Evolutionary conservation across 1,140 invertebrate genomes (phyloP), one percentile per base, ranked within the genome.

Genomic region (Drosophila yakuba): DNA sequence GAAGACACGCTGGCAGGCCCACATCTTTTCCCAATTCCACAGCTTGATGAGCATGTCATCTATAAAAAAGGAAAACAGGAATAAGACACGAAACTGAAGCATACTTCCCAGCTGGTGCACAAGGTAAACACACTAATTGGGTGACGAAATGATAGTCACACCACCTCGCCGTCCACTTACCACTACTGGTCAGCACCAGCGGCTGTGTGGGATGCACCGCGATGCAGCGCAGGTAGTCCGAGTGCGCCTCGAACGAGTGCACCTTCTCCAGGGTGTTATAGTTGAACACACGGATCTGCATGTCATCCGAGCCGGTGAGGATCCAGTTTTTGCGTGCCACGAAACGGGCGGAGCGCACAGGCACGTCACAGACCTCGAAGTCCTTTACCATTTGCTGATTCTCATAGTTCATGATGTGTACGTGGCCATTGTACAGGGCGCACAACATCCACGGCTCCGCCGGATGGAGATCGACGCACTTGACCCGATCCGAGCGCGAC

Each of bases 21-120:
- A 99, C 81, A 97, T 95, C 91, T 99, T 99, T 28, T 99, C 99
- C 99, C 99, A 99, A 93, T 99, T 99, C 99, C 99, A 99, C 28
- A 99, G 93, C 93, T 99, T 99, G 51, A 99, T 99, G 25, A 98
- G 93, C 97, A 99, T 98, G 91, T 99, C 99, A 95, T 99, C 91
- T 92, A 39, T 35, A n/a, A 23, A 17, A 63, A 60, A 15, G 0
- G 36, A 11, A 41, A 41, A 7, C 25, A 23, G 15, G 28, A 48
- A 6, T 47, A n/a, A 57, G 52, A 12, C 7, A 12, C 47, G 38
- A 57, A 59, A 55, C 20, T 38, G 23, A 41, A 64, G 48, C 32
- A 62, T 56, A 67, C 64, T 67, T 67, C 20, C 45, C 36, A 68
- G 64, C 60, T 38, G 47, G 28, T 2, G 14, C 17, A 6, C n/a